A percentile compares a stretch with the other conserved stretches of the same genome.
phyloP scores from a whole-genome alignment of 2,113 vertebrate species.

The Zosterops hypoxanthus region DNA sequence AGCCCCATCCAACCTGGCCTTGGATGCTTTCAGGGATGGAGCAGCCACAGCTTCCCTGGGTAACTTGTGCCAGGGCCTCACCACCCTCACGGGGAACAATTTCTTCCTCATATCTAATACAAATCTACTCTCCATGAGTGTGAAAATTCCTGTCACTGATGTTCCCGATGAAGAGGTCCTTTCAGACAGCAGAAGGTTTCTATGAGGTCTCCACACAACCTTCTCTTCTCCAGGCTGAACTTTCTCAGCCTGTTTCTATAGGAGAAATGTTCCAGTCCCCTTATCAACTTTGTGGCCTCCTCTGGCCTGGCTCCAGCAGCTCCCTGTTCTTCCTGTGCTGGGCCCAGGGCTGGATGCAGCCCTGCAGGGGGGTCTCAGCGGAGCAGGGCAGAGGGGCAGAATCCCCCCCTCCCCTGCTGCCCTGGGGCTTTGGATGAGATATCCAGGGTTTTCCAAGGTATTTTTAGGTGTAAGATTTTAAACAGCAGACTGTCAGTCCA shows the following conservation, averaged over 20 bases:
- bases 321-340: background rate
- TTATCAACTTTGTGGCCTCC: background rate
- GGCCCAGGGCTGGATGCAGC: background rate
- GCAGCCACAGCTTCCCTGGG: background rate
- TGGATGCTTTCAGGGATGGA: rapidly evolving
- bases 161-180: background rate
- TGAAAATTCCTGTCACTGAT: background rate
- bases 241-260: background rate
- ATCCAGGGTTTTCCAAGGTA: background rate
- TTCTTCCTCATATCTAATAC: background rate
- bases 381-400: background rate
- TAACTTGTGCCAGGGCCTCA: background rate
- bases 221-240: background rate
- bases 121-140: rapidly evolving
- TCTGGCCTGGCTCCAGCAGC: background rate
- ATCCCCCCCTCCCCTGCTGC: background rate
- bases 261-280: background rate
- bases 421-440: background rate
- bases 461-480: background rate
- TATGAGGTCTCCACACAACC: background rate
- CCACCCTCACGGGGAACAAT: background rate
- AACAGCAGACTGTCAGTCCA: background rate
- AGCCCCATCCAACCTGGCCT: background rate
- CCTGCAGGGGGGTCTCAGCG: background rate
- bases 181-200: background rate